Evolutionary conservation across 1,140 invertebrate species (phyloP), one percentile per base, ranked within the genome.

Genomic region (Lethocerus indicus): DNA sequence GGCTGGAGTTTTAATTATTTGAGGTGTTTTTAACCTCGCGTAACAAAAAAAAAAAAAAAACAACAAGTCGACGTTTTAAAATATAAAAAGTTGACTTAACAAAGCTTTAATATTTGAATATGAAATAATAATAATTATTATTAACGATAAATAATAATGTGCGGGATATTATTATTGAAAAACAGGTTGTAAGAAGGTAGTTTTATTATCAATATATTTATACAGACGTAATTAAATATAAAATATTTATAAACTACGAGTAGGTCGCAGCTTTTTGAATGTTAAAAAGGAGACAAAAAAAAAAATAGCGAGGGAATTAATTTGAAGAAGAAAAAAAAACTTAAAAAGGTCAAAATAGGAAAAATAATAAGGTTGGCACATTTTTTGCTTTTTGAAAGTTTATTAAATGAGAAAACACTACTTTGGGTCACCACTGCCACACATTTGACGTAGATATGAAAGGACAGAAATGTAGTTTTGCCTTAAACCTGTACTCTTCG

Each of bases 81-180:
- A 28, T 25, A 37, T 21, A 32, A 49, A 55, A 55, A 46, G 47
- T 52, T 51, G 54, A 56, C 54, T 56, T 53, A 48, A 50, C 40
- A 37, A 56, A 56, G 54, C 54, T 56, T 56, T 56, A 56, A 56
- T 56, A 53, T 53, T 52, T 52, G 35, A 49, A 47, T 53, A 53
- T 47, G 49, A 53, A 53, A 47, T 49, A 48, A 16, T 14, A 29
- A 47, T n/a, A n/a, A n/a, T n/a, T n/a, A n/a, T n/a, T n/a, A n/a
- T n/a, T n/a, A n/a, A n/a, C n/a, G n/a, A 44, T 44, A 44, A 42
- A 42, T 48, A 37, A 49, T 49, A 49, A 40, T 49, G 47, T 49
- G 41, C 47, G 41, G 41, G 32, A 49, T 49, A 40, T 53, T 36
- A 42, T 43, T 42, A 50, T 50, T n/a, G n/a, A 47, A 40, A 51